Percentiles rank a stretch among this genome's conserved stretches.
Evolutionary conservation across 1,140 invertebrate genomes (phyloP).

Genomic region (Lanistes nyassanus): DNA sequence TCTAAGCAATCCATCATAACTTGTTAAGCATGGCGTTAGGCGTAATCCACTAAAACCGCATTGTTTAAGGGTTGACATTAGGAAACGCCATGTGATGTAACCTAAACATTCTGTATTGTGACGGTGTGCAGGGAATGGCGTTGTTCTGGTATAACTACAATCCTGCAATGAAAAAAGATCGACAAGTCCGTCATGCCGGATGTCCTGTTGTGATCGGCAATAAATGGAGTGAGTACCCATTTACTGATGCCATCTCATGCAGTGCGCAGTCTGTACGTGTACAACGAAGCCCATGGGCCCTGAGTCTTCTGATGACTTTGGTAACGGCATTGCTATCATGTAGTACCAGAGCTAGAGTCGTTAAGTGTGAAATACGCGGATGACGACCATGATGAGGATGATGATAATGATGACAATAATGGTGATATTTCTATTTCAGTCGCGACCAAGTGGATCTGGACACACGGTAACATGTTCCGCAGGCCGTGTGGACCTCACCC

Average conservation of each 20-base stretch:
- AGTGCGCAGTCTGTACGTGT: too few relatives aligned
- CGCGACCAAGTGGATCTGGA: slow-evolving; percentile 32
- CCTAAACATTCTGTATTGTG: not conserved
- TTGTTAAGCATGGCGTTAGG: not conserved
- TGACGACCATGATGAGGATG: too few relatives aligned
- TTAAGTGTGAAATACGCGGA: too few relatives aligned
- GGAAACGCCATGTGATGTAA: not conserved
- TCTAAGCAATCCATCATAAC: not conserved
- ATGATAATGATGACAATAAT: too few relatives aligned
- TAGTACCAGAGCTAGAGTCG: too few relatives aligned
- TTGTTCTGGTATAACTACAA: slow-evolving; percentile 30
- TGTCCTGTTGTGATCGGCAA: slow-evolving; percentile 22
- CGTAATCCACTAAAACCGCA: too few relatives aligned
- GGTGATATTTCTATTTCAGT: slow-evolving; percentile 14
- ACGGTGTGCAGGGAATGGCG: slow-evolving; percentile 31
- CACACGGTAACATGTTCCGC: slow-evolving; percentile 29
- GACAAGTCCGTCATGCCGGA: slow-evolving; percentile 1
- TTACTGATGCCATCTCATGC: not conserved
- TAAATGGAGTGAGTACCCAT: slow-evolving; percentile 23
- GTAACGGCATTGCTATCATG: too few relatives aligned
- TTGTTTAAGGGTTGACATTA: too few relatives aligned
- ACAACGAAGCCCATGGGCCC: too few relatives aligned
- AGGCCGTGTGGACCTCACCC: slow-evolving; percentile 18
- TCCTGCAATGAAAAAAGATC: not conserved
- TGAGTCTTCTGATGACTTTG: too few relatives aligned